phyloP scores from a whole-genome alignment of 23 tunicate species.

The Phallusia fumigata region DNA sequence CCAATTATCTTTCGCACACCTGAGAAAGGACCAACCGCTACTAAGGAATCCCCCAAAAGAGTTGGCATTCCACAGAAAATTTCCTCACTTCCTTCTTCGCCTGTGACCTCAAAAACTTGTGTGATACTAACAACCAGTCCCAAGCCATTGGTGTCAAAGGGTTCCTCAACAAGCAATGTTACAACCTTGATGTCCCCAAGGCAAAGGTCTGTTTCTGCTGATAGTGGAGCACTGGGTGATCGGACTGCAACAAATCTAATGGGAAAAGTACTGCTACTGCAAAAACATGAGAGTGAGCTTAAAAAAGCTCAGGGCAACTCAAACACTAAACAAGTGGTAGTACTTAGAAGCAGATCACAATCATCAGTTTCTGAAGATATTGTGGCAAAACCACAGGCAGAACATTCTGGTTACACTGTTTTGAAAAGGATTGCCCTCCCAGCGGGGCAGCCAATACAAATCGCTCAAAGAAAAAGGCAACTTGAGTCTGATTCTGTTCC shows the following conservation, averaged over 20 bases:
- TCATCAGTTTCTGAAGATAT: neutral
- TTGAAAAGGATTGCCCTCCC: neutral
- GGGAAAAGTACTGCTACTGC: neutral
- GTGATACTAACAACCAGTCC: constrained; percentile 1
- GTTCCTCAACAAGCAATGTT: neutral
- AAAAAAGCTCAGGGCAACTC: neutral
- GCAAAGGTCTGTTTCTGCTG: constrained; percentile 10
- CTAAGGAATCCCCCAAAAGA: neutral
- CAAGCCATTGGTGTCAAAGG: neutral
- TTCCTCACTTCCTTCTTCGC: neutral
- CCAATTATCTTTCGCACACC: constrained; percentile 1
- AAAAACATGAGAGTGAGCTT: neutral
- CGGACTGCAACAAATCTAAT: neutral
- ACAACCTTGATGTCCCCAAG: neutral
- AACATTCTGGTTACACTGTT: neutral
- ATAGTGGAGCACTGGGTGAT: neutral
- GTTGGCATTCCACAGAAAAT: neutral
- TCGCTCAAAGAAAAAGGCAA: constrained; percentile 3
- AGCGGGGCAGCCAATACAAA: constrained; percentile 14
- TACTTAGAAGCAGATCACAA: constrained; percentile 17
- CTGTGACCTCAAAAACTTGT: neutral
- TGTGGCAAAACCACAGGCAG: neutral
- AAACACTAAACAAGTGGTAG: constrained; percentile 15
- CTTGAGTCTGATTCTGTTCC: neutral
- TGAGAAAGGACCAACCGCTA: neutral